phyloP scores from a whole-genome alignment of 2,888 invertebrate species.

The Hypolimnas misippus region DNA sequence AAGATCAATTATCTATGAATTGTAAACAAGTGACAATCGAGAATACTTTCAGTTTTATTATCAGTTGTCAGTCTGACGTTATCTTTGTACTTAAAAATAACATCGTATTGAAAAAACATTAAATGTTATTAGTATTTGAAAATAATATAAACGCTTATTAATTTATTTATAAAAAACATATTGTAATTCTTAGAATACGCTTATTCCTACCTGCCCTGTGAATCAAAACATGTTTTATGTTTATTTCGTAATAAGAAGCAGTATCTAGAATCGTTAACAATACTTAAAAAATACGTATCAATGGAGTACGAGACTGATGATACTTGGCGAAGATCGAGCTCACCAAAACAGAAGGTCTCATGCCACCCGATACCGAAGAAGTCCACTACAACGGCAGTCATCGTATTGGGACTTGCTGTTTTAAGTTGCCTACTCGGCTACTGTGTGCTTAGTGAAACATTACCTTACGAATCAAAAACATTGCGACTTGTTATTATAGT shows the following conservation, averaged over 20 bases:
- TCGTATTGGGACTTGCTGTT: slow-evolving; percentile 74
- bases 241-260: not conserved
- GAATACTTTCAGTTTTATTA: no score
- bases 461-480: slow-evolving; percentile 77
- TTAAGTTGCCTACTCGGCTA: slow-evolving; percentile 78
- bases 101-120: no score
- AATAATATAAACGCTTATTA: no score
- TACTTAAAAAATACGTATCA: not conserved
- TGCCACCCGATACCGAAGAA: slow-evolving; percentile 68
- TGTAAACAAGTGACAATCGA: no score
- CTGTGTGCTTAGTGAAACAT: slow-evolving; percentile 74
- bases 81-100: no score
- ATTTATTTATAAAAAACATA: no score
- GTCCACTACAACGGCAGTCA: slow-evolving; percentile 70
- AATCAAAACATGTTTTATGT: not conserved
- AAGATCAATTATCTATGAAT: no score
- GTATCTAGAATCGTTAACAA: not conserved
- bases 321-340: slow-evolving; percentile 69
- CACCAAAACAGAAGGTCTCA: slow-evolving; percentile 52
- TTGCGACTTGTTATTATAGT: slow-evolving; percentile 72
- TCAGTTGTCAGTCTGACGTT: no score
- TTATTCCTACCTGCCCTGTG: not conserved
- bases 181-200: not conserved
- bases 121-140: no score
- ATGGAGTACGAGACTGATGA: slow-evolving; percentile 78